These are phyloP conservation scores for Melanotaenia pygmaea DNA, from an alignment of 2,797 vertebrate species.

Conservation along the genomic window DNA sequence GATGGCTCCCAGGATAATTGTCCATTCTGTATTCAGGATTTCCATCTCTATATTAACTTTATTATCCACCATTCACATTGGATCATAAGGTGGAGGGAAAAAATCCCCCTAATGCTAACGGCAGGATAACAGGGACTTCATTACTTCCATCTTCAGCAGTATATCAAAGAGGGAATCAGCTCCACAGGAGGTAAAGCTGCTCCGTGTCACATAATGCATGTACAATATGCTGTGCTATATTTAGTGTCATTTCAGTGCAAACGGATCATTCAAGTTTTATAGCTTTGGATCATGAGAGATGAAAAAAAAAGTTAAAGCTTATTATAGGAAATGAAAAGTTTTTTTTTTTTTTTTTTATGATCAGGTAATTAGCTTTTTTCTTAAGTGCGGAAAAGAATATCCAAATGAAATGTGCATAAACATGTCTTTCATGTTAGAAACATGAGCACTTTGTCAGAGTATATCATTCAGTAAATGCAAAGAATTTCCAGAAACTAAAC, in stretches of 20 bases:
- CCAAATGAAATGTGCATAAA: background rate
- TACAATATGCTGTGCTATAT: background rate
- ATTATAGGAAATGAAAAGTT: background rate
- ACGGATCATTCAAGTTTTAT: background rate
- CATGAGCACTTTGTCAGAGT: too few species aligned
- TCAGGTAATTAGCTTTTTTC: background rate
- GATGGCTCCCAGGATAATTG: slow-evolving; percentile 28
- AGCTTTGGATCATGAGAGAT: background rate
- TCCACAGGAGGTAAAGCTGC: background rate
- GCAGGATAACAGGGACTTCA: slow-evolving; percentile 30
- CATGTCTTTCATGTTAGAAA: background rate
- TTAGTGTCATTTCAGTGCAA: background rate
- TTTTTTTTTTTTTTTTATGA: background rate
- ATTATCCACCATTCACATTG: slow-evolving; percentile 40
- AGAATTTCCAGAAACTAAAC: too few species aligned
- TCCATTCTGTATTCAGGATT: slow-evolving; percentile 35
- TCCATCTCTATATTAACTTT: slow-evolving; percentile 24
- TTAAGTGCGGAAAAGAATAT: too few species aligned
- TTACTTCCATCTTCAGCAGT: slow-evolving; percentile 21
- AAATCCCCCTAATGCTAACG: background rate
- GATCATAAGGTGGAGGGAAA: background rate
- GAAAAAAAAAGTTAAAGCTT: background rate
- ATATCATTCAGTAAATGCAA: too few species aligned
- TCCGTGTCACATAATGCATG: slow-evolving; percentile 15
- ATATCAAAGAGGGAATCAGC: slow-evolving; percentile 31